Base-by-base conservation (phyloP, 2,888 invertebrate species). In the Epinotia nisella region DNA sequence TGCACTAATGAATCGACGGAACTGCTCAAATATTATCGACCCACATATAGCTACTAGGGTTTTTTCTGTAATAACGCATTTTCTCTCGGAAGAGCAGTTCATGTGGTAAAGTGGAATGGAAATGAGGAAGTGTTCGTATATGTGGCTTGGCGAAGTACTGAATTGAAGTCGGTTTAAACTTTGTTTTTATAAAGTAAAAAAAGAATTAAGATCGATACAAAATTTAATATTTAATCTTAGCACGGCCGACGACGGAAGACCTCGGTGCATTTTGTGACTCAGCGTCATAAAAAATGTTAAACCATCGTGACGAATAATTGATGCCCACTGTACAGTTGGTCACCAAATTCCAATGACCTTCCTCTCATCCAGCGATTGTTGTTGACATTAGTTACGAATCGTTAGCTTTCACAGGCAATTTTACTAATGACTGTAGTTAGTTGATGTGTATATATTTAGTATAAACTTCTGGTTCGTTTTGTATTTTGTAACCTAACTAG, bases 371-470 rank as follows among this genome's bases (percentile, higher is more conserved):
- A 24, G 45, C 55, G 29, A 70, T 70, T 39, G 70, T 59, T 45
- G 58, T 64, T 60, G 74, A 53, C 59, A 74, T 76, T 76, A 71
- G 76, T 76, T 76, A 60, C 75, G 69, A 62, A 74, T 65, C 59
- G 71, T 71, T 74, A 72, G 24, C 55, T 74, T 45, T 66, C 62
- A 59, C 71, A 61, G 73, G 56, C 45, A 70, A 66, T 70, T 64
- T 72, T 65, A 45, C 15, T 74, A 74, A 74, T 76, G 67, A 61
- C 56, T 21, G 55, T 56, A 56, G 3, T n/a, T 13, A 13, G 19
- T 55, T 35, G 60, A 45, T 66, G 60, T 41, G 24, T 67, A 49
- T 51, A 10, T 70, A 56, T 62, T 55, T 41, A 24, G 41, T 62
- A 56, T 55, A 24, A 45, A 2, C 29, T 56, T 62, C n/a, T 62